Evolutionary conservation across 2,888 invertebrate species (phyloP), one percentile per base, ranked within the genome.

Genomic region (Athalia circularis): DNA sequence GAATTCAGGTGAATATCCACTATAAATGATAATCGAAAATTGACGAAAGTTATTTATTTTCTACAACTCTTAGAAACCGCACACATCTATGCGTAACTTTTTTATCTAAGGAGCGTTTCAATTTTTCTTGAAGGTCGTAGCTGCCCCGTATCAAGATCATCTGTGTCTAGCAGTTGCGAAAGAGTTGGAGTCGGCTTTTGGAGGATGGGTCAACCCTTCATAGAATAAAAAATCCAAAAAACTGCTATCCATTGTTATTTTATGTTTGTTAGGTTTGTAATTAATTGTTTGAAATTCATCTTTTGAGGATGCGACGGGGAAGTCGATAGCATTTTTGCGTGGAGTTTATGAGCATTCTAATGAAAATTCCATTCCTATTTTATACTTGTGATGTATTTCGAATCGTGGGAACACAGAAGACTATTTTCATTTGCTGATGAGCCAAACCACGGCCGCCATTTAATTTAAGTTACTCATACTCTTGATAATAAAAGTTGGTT

Each of bases 111-210:
- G 68, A 72, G 61, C 50, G 8, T 4, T 67, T 43, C 59, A 43
- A 72, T 59, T 57, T 47, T 65, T 64, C 64, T 82, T 80, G 8
- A 79, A 90, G 90, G 93, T 95, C n/a, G 94, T 95, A 9, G 94
- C 94, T 4, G 94, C 93, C 0, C 94, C 94, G 0, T 91, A 92
- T 79, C 93, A 94, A 43, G 97, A 97, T 85, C 93, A 94, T 67
- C 90, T 96, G 1, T 94, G 95, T 76, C 90, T 96, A 13, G 95
- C 95, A 0, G 94, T 95, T 0, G 97, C 97, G 0, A 89, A 90
- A 75, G 94, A 95, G 83, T 88, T 97, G 29, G 95, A 95, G 81
- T 90, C 91, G 29, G 91, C 91, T 0, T 94, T 95, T 85, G 95
- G 95, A 0, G 96, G 96, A 0, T 96, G 93, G 92, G 92, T 92